These are phyloP conservation scores for Euura lappo DNA, from an alignment of 1,140 invertebrate species.

Conservation along the genomic window DNA sequence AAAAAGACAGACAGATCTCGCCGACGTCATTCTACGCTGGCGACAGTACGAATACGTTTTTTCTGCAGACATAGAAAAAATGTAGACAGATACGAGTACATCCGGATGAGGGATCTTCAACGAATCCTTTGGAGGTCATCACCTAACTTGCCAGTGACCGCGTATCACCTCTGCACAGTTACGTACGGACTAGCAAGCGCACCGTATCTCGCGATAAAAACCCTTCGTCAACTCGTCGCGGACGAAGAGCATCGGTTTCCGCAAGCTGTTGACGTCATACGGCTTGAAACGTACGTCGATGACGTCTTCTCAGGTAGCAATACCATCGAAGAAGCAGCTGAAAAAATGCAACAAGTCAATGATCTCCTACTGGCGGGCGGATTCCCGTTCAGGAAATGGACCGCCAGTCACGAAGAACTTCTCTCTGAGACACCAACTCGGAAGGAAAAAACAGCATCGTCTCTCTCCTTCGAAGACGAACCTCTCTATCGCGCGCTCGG, in stretches of 20 bases:
- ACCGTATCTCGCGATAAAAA: constrained; percentile 37
- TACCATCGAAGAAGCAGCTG: not conserved
- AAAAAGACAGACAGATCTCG: no score
- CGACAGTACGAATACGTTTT: no score
- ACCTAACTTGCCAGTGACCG: constrained; percentile 28
- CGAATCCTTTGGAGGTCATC: constrained; percentile 47
- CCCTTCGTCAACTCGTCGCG: constrained; percentile 33
- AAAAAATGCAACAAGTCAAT: constrained; percentile 23
- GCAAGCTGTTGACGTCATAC: constrained; percentile 18
- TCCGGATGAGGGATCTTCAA: constrained; percentile 40
- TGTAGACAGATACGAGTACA: constrained; percentile 51
- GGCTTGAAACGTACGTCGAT: constrained; percentile 36
- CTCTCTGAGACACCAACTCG: not conserved
- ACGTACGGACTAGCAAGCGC: constrained; percentile 47
- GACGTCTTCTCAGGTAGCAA: constrained; percentile 31
- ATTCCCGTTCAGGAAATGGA: constrained; percentile 38
- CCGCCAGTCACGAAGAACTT: constrained; percentile 32
- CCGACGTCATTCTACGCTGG: no score
- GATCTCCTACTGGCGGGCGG: constrained; percentile 27
- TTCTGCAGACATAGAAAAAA: constrained; percentile 49
- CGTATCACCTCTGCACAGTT: constrained; percentile 44
- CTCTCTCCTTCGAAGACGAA: constrained; percentile 10
- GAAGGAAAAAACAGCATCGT: not conserved
- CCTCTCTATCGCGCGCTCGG: constrained; percentile 1
- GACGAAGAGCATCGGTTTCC: constrained; percentile 31